phyloP scores from a whole-genome alignment of 2,113 vertebrate genomes.

The Eretmochelys imbricata region DNA sequence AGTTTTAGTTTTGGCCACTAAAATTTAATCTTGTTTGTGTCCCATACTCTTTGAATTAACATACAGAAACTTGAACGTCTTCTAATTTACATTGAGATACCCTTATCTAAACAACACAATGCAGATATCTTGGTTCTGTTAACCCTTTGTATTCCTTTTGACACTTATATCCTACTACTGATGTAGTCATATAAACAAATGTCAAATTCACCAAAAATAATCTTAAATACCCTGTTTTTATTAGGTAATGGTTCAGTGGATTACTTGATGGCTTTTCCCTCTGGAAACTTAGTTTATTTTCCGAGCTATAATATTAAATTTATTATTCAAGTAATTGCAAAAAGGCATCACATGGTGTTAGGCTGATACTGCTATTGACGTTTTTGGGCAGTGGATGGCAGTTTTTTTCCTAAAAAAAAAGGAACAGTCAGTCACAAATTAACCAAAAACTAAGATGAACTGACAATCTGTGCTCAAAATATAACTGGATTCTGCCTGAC shows the following conservation, averaged over 20 bases:
- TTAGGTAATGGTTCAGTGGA: neutral
- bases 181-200: neutral
- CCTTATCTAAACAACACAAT: neutral
- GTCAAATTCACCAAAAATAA: neutral
- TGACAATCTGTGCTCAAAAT: constrained; percentile 36
- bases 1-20: neutral
- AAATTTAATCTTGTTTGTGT: neutral
- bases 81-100: neutral
- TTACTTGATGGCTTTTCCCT: neutral
- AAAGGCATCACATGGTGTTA: neutral
- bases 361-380: neutral
- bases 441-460: neutral
- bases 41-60: neutral
- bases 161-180: neutral
- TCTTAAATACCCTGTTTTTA: neutral
- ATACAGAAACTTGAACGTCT: neutral
- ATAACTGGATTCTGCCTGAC: constrained; percentile 43
- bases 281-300: neutral
- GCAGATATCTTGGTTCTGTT: neutral
- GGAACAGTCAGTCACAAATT: neutral
- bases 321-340: neutral
- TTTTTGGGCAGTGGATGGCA: neutral
- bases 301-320: neutral
- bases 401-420: neutral
- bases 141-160: neutral